Evolutionary conservation across 2,797 vertebrate species (phyloP).

Genomic region (Orestias chungarensis): DNA sequence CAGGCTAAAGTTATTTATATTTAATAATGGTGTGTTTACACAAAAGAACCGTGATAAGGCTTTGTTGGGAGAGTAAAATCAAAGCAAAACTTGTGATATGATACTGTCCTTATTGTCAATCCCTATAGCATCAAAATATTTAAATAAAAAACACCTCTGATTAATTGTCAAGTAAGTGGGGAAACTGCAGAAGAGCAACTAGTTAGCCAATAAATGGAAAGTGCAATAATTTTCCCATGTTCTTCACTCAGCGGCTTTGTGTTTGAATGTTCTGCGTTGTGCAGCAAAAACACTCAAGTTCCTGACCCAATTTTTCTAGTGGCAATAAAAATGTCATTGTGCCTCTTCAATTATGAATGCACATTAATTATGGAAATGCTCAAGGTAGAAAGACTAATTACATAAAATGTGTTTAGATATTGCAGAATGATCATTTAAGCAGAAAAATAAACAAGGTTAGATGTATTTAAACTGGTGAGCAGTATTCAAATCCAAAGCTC

Average conservation of each 20-base stretch:
- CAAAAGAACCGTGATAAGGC: not conserved
- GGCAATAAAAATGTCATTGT: constrained; percentile 60
- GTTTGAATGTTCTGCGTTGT: constrained; percentile 37
- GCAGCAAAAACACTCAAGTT: constrained; percentile 46
- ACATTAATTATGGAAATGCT: constrained; percentile 49
- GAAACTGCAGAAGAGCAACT: constrained; percentile 30
- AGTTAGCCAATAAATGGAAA: constrained; percentile 48
- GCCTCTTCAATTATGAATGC: constrained; percentile 61
- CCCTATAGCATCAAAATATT: too few relatives aligned
- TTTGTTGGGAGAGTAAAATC: not conserved
- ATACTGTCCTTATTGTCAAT: too few relatives aligned
- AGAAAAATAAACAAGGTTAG: constrained; percentile 1
- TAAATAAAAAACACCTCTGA: not conserved
- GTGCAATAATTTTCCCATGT: constrained; percentile 49
- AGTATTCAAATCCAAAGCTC: constrained; percentile 17
- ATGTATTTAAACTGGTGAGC: constrained; percentile 9
- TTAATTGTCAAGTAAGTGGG: constrained; percentile 46
- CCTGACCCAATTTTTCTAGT: constrained; percentile 45
- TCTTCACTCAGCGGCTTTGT: constrained; percentile 39
- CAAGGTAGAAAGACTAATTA: constrained; percentile 26
- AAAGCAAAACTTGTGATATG: not conserved
- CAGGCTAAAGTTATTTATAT: not conserved
- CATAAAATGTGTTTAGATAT: constrained; percentile 17
- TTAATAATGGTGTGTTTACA: not conserved
- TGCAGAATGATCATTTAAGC: not conserved